Evolutionary conservation across 1,140 invertebrate genomes (phyloP), one percentile per base, ranked within the genome.

Genomic region (Drosophila bocki): DNA sequence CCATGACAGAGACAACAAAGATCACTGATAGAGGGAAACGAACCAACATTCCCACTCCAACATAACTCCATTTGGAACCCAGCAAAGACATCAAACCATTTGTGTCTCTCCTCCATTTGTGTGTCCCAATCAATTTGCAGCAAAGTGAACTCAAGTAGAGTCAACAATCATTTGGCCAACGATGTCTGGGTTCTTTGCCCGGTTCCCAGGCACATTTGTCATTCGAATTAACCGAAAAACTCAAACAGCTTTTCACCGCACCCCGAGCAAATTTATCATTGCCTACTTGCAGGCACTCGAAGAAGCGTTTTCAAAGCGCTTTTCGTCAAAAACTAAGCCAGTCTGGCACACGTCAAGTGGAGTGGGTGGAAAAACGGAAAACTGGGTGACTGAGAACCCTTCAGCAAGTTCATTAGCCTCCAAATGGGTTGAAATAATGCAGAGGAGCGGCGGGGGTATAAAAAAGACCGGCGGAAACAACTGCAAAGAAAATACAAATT

Each of bases 401-500:
- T 67, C 62, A 81, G 72, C 68, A 75, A 88, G 84, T 88, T 88
- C 85, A 88, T 90, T 88, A 88, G 84, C 84, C 84, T 59, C 75
- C 85, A 90, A 88, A 88, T 88, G 85, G 84, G 62, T 90, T 90
- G 65, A 84, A 88, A 90, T 80, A 88, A 90, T 81, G 85, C 84
- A 74, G 26, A 57, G 61, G 68, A 61, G 72, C 50, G 68, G 64
- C 6, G 48, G 48, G 48, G 29, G n/a, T 8, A 42, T 62, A 83
- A 85, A 88, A 84, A 42, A 29, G 59, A 64, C 39, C 56, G 35
- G 11, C 56, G 47, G 42, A 61, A 77, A 60, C 60, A 64, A 88
- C 76, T 87, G 71, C 77, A 87, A 87, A 90, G 84, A 88, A 88
- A 88, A 88, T 90, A 90, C 80, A 88, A 88, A 88, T 90, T 88